Base-by-base conservation (phyloP, 2,888 invertebrate genomes). In the Chrysotoxum bicinctum region DNA sequence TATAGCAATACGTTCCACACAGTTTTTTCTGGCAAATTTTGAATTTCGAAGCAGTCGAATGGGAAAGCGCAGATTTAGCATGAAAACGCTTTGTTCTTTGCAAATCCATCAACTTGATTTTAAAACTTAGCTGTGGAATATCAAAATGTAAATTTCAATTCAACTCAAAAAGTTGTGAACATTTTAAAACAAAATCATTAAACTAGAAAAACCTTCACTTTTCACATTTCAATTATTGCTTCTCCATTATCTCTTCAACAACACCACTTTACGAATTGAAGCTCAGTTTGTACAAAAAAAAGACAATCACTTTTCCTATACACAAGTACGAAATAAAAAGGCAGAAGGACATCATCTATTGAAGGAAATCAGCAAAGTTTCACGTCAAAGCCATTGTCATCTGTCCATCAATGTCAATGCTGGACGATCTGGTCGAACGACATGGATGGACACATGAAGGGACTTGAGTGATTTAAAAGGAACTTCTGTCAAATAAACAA, bases 381-480 rank as follows among this genome's bases (percentile, higher is more conserved):
- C 72, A 73, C 68, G 76, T 81, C 76, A 81, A 64, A 82, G 68
- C 66, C 69, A 70, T 86, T 86, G 86, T 86, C 86, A 86, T 78
- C 82, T 86, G 86, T 86, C 86, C 70, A 86, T 86, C 86, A 84
- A 74, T 82, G 77, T 56, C 64, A 75, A 62, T 75, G 69, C 70
- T 82, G 77, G 73, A 80, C 81, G 72, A 87, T 23, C 64, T 72
- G 78, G 83, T 68, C 70, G 69, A 19, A 87, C 74, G 69, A 48
- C 21, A 68, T 62, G 35, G 78, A 87, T 81, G 72, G 87, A 84
- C 82, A 87, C 86, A 83, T 87, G 81, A 83, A 81, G 79, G 58
- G 76, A 85, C 72, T 74, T 87, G 87, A 87, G 87, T 87, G 87
- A 87, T 87, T 87, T 87, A 87, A 87, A 84, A 87, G 87, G 87